A percentile compares a stretch with the other conserved stretches of the same genome.
Evolutionary conservation across 2,888 invertebrate genomes (phyloP).

Genomic region (Drosophila barbarae): DNA sequence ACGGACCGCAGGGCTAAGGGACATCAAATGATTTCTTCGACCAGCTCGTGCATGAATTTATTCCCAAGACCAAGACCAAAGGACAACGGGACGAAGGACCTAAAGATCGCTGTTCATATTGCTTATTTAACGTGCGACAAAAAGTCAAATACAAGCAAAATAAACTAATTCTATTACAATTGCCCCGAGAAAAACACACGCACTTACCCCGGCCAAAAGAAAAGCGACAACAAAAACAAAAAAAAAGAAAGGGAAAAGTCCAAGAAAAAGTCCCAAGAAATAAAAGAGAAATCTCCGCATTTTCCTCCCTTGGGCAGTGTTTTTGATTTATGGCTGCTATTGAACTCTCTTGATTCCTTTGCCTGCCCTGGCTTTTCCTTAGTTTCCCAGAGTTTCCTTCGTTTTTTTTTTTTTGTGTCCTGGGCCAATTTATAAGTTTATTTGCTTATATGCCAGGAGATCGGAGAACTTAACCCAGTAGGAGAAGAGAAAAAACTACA

Average conservation of each 20-base stretch:
- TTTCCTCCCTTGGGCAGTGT: slow-evolving; percentile 38
- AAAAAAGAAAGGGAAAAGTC: background rate
- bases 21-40: slow-evolving; percentile 50
- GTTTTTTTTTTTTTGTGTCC: slow-evolving; percentile 34
- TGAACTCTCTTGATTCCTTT: slow-evolving; percentile 45
- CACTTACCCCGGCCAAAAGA: background rate
- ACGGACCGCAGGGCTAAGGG: slow-evolving; percentile 39
- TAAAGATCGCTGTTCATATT: slow-evolving; percentile 13
- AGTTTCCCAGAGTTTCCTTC: background rate
- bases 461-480: slow-evolving; percentile 52
- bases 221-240: background rate
- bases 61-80: background rate
- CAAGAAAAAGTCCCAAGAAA: slow-evolving; percentile 1
- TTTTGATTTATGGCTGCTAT: slow-evolving; percentile 70
- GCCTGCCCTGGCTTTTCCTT: slow-evolving; percentile 18
- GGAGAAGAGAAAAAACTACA: slow-evolving; percentile 10
- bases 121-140: slow-evolving; percentile 43
- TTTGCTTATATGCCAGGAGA: slow-evolving; percentile 59
- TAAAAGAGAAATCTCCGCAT: slow-evolving; percentile 10
- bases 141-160: slow-evolving; percentile 68
- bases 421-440: slow-evolving; percentile 68
- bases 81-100: background rate
- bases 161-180: slow-evolving; percentile 66
- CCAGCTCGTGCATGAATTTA: slow-evolving; percentile 67
- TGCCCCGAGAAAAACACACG: slow-evolving; percentile 32